phyloP scores from a whole-genome alignment of 2,113 vertebrate genomes.

The Melanerpes aurifrons region DNA sequence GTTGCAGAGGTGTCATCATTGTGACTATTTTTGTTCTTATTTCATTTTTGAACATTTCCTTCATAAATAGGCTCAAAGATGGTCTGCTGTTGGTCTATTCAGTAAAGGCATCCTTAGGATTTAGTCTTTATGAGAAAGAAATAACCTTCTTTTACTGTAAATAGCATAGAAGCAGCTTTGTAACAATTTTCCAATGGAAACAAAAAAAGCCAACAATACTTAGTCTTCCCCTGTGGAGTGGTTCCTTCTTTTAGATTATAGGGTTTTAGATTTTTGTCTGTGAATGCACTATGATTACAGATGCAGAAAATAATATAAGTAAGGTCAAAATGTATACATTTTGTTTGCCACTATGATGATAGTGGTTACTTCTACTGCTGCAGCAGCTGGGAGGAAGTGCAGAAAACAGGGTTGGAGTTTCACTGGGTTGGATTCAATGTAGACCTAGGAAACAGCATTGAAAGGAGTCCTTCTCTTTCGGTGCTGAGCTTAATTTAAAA shows the following conservation, averaged over 20 bases:
- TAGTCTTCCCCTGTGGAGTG: neutral
- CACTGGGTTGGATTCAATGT: neutral
- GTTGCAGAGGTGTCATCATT: neutral
- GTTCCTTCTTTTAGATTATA: conserved; percentile 25
- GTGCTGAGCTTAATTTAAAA: neutral
- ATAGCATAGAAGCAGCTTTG: neutral
- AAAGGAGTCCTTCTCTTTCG: neutral
- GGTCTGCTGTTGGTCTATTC: neutral
- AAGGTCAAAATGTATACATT: neutral
- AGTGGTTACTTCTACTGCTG: neutral
- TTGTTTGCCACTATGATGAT: neutral
- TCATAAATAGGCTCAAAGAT: neutral
- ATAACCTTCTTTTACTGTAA: neutral
- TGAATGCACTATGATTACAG: conserved; percentile 9
- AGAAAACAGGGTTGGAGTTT: neutral
- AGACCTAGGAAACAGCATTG: neutral
- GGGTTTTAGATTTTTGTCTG: neutral
- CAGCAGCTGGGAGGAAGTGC: neutral
- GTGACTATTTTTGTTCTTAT: neutral
- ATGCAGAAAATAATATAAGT: conserved; percentile 24
- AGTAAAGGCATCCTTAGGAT: neutral
- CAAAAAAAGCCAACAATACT: neutral
- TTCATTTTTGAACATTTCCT: neutral
- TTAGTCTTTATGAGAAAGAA: neutral
- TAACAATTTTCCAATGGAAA: conserved; percentile 10